Percentiles rank a stretch among this genome's conserved stretches.
Conservation (phyloP, 2,113 vertebrate species). For the Trichechus manatus region DNA sequence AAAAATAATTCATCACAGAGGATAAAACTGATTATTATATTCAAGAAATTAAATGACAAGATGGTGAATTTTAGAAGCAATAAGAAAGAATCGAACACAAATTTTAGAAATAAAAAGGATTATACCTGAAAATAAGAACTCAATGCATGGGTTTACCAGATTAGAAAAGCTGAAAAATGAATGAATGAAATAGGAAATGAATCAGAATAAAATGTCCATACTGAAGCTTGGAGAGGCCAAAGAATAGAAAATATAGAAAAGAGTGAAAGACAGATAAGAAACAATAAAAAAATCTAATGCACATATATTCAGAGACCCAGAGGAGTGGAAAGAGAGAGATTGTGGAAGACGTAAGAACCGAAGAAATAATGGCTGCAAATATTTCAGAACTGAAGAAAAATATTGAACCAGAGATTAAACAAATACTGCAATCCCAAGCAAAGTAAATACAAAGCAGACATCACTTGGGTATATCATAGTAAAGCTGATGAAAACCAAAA, state of each 20-base stretch:
- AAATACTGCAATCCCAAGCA: background rate
- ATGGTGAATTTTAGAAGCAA: conserved; percentile 18
- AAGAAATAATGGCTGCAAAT: background rate
- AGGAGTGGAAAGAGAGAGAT: background rate
- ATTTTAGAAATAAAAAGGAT: background rate
- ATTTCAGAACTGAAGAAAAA: background rate
- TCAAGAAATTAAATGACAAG: conserved; percentile 33
- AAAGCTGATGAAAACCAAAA: background rate
- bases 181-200: background rate
- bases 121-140: background rate
- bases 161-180: background rate
- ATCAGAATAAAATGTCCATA: background rate
- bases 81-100: background rate
- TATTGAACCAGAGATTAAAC: background rate
- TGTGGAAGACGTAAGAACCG: background rate
- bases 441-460: background rate
- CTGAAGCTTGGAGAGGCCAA: background rate
- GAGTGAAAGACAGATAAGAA: background rate
- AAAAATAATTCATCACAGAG: background rate
- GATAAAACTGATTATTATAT: background rate
- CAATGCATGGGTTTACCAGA: background rate
- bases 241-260: background rate
- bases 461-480: background rate
- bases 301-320: background rate
- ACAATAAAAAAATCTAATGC: background rate